phyloP scores from a whole-genome alignment of 2,113 vertebrate genomes.

The Glareola pratincola region DNA sequence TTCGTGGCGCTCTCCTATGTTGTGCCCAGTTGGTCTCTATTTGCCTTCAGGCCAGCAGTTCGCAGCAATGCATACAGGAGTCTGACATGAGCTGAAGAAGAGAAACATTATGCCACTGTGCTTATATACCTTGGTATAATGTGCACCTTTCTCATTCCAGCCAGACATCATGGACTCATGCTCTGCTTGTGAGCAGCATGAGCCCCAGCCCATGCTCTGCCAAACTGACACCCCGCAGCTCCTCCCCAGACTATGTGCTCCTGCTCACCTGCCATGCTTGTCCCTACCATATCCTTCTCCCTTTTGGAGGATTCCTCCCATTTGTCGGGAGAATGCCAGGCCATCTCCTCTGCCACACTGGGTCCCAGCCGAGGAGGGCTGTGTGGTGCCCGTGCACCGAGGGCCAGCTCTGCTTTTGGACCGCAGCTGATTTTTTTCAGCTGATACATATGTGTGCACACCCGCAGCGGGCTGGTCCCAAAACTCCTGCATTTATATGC shows the following conservation, averaged over 20 bases:
- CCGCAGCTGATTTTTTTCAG: not conserved
- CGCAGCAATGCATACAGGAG: not conserved
- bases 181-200: not conserved
- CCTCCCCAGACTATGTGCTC: not conserved
- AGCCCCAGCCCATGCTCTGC: not conserved
- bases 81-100: not conserved
- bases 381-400: accelerated
- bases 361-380: not conserved
- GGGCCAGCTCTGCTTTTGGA: not conserved
- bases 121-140: not conserved
- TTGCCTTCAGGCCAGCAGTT: not conserved
- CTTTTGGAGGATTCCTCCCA: not conserved
- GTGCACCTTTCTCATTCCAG: not conserved
- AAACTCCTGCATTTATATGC: not conserved
- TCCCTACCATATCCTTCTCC: no score
- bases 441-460: accelerated
- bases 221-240: not conserved
- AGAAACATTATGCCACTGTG: not conserved
- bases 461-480: not conserved
- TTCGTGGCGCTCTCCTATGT: accelerated
- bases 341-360: not conserved
- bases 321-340: not conserved
- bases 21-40: not conserved
- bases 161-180: accelerated
- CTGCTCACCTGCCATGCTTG: accelerated